Percentiles rank a stretch among this genome's conserved stretches.
These are phyloP conservation scores for Baccha elongata DNA, from an alignment of 2,888 invertebrate genomes.

Conservation along the genomic window DNA sequence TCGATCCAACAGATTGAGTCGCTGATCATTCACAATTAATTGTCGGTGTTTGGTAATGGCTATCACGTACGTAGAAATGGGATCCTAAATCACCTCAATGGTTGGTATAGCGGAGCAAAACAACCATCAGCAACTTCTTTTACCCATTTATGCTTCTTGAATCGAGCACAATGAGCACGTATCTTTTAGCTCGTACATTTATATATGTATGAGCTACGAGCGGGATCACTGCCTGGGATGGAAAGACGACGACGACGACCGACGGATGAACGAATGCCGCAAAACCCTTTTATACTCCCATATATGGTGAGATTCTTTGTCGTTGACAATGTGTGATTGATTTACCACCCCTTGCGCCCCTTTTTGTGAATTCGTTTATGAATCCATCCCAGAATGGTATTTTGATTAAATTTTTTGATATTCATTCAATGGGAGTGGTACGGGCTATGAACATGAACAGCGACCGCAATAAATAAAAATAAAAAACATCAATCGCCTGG, in stretches of 20 bases:
- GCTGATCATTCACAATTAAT: constrained; percentile 71
- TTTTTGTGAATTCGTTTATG: constrained; percentile 1
- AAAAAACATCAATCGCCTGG: too few relatives aligned
- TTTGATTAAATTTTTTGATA: constrained; percentile 45
- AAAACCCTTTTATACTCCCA: constrained; percentile 61
- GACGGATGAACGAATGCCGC: constrained; percentile 60
- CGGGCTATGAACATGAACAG: background rate
- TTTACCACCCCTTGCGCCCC: constrained; percentile 69
- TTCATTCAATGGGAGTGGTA: constrained; percentile 63
- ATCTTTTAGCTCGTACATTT: constrained; percentile 30
- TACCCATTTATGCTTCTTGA: constrained; percentile 18
- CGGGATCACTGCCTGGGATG: constrained; percentile 28
- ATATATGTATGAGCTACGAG: constrained; percentile 57
- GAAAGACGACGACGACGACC: background rate
- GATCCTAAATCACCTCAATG: constrained; percentile 74
- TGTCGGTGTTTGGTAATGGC: constrained; percentile 56
- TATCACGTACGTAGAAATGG: constrained; percentile 71
- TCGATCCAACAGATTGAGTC: constrained; percentile 66
- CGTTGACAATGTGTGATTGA: constrained; percentile 71
- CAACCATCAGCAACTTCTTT: background rate
- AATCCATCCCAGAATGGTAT: background rate
- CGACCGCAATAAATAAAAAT: too few relatives aligned
- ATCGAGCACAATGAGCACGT: constrained; percentile 59
- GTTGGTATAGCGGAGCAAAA: constrained; percentile 65
- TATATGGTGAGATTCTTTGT: constrained; percentile 64